Base-by-base conservation (phyloP, 2,113 vertebrate species). In the Oryzias melastigma region DNA sequence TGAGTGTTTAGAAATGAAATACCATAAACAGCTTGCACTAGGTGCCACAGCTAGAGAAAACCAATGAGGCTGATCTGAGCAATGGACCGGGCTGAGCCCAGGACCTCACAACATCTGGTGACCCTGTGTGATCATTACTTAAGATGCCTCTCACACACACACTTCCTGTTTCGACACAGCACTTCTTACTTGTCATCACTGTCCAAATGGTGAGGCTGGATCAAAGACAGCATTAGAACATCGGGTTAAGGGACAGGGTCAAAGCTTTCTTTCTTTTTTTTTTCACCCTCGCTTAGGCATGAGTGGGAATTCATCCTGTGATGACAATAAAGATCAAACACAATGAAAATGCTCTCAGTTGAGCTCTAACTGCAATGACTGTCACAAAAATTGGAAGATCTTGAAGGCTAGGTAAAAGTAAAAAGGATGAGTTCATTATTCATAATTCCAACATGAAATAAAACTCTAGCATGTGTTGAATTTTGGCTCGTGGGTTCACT, bases 1-100 rank as follows among this genome's bases (percentile, higher is more conserved):
- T 92, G 90, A 92, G 84, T 86, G 91, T 85, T 91, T 82, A 87
- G 86, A 77, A 92, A 90, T 87, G 86, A 89, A 90, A 91, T 88
- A 86, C 81, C 87, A 90, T 87, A 91, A 91, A 92, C 90, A 90
- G 90, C 89, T 91, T 91, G 87, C 86, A 83, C 81, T 70, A 80
- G 84, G 85, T 88, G 87, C 87, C 88, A 84, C 78, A 70, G 89
- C 83, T 73, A 68, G 77, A 74, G 85, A 80, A 87, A 88, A 82
- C 86, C 90, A 92, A 92, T 91, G 91, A 91, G 86, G 83, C 89
- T 86, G 82, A 90, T 89, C 89, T 87, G 85, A 90, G 82, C 84
- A 90, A 89, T 87, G 82, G 85, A 74, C 66, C 27, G 83, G 76
- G 82, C 75, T 58, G 73, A 82, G 81, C 75, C 68, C 69, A 68